Base-by-base conservation (phyloP, 2,797 vertebrate species). In the Spondyliosoma cantharus region DNA sequence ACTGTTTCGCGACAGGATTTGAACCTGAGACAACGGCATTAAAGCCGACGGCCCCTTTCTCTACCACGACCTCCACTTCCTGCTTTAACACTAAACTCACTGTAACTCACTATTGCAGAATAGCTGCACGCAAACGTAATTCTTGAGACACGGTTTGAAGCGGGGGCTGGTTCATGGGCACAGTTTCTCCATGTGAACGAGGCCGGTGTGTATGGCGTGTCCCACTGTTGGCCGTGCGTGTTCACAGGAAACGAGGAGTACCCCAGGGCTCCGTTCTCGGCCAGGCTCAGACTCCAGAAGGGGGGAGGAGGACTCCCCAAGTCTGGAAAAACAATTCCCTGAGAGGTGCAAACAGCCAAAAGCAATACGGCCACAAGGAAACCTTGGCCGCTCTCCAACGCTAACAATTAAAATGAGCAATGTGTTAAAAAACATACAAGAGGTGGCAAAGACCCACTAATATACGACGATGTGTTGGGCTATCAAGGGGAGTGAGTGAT, bases 321-420 rank as follows among this genome's bases (percentile, higher is more conserved):
- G 90, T 92, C 85, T 93, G 91, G 88, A 91, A 92, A 90, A 93
- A 87, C 63, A 83, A 84, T 90, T 90, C 74, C 71, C 80, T 58
- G 81, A 83, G 70, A 87, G 67, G 77, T 64, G 70, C 69, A 81
- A 88, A 88, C 70, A 83, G 92, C 90, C 90, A 91, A 91, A 82
- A 85, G 84, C 80, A 91, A 92, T 65, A 87, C 24, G 27, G 82
- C 72, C 92, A 82, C 76, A 83, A 65, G 79, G 73, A 90, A 86
- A 87, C 60, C 17, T 56, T 90, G 92, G 91, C 83, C 19, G 2
- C 4, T 4, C 61, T 88, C 90, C 90, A 92, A 63, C 20, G 80
- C 74, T 49, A 90, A 91, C 85, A 86, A 83, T 86, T 86, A 84
- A 85, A 89, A 73, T 86, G 85, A 89, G 88, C 69, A 74, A 87